Base-by-base conservation (phyloP, 2,797 vertebrate genomes). In the Eurystomus glaucurus region DNA sequence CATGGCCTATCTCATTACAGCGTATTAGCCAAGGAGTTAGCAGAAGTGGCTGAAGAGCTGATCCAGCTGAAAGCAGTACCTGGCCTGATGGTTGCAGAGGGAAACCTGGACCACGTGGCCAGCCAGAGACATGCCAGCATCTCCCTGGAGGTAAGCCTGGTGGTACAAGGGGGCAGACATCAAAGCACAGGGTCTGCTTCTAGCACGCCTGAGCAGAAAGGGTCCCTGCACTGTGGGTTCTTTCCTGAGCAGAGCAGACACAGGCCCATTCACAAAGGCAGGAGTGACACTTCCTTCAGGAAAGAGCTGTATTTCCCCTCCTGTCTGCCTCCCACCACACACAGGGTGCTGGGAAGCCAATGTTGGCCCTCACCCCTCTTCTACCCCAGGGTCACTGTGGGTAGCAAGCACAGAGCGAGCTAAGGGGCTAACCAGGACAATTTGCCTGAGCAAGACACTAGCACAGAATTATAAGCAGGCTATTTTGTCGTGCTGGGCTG, bases 101-200 rank as follows among this genome's bases (percentile, higher is more conserved):
- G 98, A 45, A 99, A 99, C 97, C 97, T 51, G 81, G 98, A 99
- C 21, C 98, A 99, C 45, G 77, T 90, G 20, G 98, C 98, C 28
- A 95, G 98, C 77, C 99, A 99, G 98, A 98, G 98, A 93, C 98
- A 99, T 62, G 98, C 99, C 93, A 98, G 98, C 74, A 88, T 98
- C 54, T 97, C 99, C 20, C 97, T 99, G 80, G 68, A 99, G 98
- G 99, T 99, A 88, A 88, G 85, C 2, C 5, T 17, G 55, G 52
- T 45, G 22, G 25, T 55, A 26, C 5, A 2, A 2, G 3, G 31
- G 3, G 0, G 45, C 3, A 0, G 19, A 58, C 6, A 50, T 25
- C 8, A 4, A 4, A 85, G 14, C n/a, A 29, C 2, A 0, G 14
- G 3, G 10, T 22, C 19, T 54, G 10, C 14, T 85, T 45, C 10